These are phyloP conservation scores for Ochotona curzoniae DNA, from an alignment of 2,113 vertebrate genomes.

Conservation along the genomic window DNA sequence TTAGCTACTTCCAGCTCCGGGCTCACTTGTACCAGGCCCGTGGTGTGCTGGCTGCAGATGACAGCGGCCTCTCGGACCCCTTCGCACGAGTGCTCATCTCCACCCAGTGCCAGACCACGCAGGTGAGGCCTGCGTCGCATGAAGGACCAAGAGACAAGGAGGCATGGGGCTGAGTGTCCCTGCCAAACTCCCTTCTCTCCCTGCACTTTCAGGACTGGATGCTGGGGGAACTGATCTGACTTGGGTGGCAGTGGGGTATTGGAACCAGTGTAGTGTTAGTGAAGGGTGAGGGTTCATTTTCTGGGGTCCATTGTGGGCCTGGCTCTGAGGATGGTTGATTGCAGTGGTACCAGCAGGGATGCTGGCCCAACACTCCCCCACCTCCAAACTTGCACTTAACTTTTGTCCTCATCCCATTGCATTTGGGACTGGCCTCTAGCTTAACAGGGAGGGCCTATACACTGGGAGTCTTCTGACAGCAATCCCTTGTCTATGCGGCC, in stretches of 20 bases:
- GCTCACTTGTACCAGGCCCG: slow-evolving; percentile 96
- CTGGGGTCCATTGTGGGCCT: not conserved
- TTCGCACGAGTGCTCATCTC: slow-evolving; percentile 94
- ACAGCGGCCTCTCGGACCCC: slow-evolving; percentile 94
- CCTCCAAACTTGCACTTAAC: too few species aligned
- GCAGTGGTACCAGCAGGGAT: too few species aligned
- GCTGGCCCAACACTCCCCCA: not conserved
- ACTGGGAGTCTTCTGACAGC: not conserved
- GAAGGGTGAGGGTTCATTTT: not conserved
- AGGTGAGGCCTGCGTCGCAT: slow-evolving; percentile 83
- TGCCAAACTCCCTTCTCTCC: not conserved
- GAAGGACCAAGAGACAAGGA: not conserved
- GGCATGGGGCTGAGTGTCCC: not conserved
- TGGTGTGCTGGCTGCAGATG: slow-evolving; percentile 92
- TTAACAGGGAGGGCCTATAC: not conserved
- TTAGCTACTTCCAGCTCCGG: slow-evolving; percentile 94
- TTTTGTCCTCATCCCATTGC: not conserved
- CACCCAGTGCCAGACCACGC: slow-evolving; percentile 92
- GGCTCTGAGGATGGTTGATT: not conserved
- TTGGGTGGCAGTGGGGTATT: not conserved
- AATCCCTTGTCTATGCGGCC: not conserved
- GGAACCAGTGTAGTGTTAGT: not conserved
- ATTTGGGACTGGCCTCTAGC: not conserved
- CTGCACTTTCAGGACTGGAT: not conserved
- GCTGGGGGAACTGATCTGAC: not conserved